phyloP scores from a whole-genome alignment of 2,888 invertebrate species.

The Drosophila mulleri region DNA sequence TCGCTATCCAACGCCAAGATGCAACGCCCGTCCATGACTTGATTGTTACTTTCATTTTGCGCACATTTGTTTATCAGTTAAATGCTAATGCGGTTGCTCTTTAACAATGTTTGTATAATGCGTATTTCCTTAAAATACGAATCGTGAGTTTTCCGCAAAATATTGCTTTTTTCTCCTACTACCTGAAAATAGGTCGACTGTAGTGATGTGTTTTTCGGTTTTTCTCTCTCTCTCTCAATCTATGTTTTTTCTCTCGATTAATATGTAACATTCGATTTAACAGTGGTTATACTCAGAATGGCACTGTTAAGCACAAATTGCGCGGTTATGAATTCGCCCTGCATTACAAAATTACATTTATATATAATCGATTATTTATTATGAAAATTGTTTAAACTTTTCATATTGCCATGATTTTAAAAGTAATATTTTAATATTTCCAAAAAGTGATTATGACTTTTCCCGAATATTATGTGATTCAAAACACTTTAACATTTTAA shows the following conservation, averaged over 20 bases:
- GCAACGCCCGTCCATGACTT: constrained; percentile 95
- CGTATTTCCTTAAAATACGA: constrained; percentile 12
- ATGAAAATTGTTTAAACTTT: too few relatives aligned
- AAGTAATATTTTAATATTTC: background rate
- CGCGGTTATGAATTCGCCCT: constrained; percentile 4
- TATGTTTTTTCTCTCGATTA: constrained; percentile 11
- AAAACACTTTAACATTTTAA: too few relatives aligned
- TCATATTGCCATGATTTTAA: too few relatives aligned
- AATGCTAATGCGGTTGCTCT: constrained; percentile 33
- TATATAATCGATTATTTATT: constrained; percentile 1
- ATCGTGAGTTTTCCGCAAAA: constrained; percentile 58
- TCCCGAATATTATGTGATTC: background rate
- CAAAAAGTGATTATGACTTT: background rate
- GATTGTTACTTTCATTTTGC: constrained; percentile 84
- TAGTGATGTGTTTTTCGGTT: constrained; percentile 50
- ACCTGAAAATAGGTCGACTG: constrained; percentile 72
- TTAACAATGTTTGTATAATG: constrained; percentile 28
- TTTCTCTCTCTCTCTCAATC: constrained; percentile 6
- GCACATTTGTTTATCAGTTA: constrained; percentile 65
- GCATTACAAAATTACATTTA: background rate
- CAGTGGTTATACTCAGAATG: constrained; percentile 19
- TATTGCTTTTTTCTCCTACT: constrained; percentile 65
- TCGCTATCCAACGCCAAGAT: constrained; percentile 99
- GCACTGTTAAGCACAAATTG: background rate
- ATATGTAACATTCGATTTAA: constrained; percentile 6